Conservation (phyloP, 2,888 invertebrate genomes). For the Drosophila aldrichi region DNA sequence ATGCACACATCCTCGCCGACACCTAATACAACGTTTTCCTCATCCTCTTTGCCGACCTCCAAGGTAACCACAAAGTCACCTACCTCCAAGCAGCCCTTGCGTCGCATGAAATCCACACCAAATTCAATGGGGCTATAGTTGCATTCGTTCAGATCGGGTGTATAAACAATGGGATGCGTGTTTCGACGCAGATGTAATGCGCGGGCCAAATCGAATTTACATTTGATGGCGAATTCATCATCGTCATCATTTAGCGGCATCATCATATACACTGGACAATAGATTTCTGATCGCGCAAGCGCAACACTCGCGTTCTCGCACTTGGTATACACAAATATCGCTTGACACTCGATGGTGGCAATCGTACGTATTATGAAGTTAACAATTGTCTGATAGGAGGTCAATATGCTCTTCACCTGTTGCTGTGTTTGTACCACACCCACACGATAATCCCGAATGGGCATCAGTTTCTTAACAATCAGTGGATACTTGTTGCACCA, state of each 20-base stretch:
- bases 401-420: constrained; percentile 65
- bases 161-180: constrained; percentile 74
- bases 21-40: constrained; percentile 65
- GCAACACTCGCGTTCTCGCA: constrained; percentile 79
- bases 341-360: constrained; percentile 82
- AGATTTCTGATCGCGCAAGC: constrained; percentile 79
- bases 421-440: constrained; percentile 66
- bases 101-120: constrained; percentile 79
- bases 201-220: constrained; percentile 67
- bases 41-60: constrained; percentile 74
- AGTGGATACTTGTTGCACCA: constrained; percentile 83
- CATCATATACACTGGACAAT: constrained; percentile 84
- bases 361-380: constrained; percentile 83
- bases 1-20: constrained; percentile 79
- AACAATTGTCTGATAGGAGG: constrained; percentile 75
- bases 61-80: constrained; percentile 84
- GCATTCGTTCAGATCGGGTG: constrained; percentile 67
- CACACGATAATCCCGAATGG: constrained; percentile 72
- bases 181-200: constrained; percentile 79
- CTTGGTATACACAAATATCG: constrained; percentile 75
- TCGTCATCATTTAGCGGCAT: constrained; percentile 64
- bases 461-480: constrained; percentile 83
- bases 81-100: constrained; percentile 71
- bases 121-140: constrained; percentile 72
- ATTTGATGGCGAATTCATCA: constrained; percentile 51